Evolutionary conservation across 2,888 invertebrate genomes (phyloP).

Genomic region (Acleris cristana): DNA sequence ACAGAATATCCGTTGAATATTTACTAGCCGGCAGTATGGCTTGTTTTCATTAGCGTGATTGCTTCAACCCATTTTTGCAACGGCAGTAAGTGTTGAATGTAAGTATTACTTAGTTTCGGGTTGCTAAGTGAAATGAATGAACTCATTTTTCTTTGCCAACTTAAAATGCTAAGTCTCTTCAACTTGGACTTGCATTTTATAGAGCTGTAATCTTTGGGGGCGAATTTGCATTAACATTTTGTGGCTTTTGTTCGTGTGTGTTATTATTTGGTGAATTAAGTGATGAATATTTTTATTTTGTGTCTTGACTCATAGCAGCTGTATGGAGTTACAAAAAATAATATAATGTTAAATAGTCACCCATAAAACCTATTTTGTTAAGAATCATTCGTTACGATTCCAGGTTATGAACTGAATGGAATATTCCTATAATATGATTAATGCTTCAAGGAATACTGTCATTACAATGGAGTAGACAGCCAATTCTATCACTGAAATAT

Average conservation of each 20-base stretch:
- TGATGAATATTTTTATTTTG: background rate
- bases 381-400: too few relatives aligned
- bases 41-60: constrained; percentile 63
- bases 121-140: constrained; percentile 47
- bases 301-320: too few relatives aligned
- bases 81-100: constrained; percentile 51
- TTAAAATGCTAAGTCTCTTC: constrained; percentile 22
- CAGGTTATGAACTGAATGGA: too few relatives aligned
- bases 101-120: constrained; percentile 49
- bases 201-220: constrained; percentile 18
- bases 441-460: too few relatives aligned
- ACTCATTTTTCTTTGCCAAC: constrained; percentile 19
- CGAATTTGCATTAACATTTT: constrained; percentile 14
- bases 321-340: too few relatives aligned
- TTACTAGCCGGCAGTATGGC: constrained; percentile 52
- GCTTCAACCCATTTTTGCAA: constrained; percentile 53
- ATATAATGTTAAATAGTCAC: too few relatives aligned
- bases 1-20: constrained; percentile 53
- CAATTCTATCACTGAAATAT: too few relatives aligned
- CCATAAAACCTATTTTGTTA: too few relatives aligned
- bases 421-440: too few relatives aligned
- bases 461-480: too few relatives aligned
- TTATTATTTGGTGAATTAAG: background rate
- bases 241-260: background rate
- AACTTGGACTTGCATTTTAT: constrained; percentile 15